These are phyloP conservation scores for Aurelia sp. DNA, from an alignment of 30 jellyfish, hydroid and myxozoan genomes.

Conservation along the genomic window DNA sequence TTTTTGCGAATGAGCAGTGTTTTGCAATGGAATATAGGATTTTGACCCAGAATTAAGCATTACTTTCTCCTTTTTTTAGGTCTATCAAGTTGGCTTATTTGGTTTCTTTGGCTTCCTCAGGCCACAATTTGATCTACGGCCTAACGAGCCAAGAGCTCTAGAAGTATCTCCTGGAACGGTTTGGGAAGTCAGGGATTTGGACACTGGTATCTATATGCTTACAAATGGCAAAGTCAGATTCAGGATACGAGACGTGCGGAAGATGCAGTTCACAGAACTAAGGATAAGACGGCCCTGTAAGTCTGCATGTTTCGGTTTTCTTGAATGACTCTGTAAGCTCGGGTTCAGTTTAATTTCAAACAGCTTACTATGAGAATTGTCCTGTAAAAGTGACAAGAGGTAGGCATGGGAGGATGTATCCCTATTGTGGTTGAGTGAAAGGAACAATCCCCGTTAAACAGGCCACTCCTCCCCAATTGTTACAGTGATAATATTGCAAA, in stretches of 20 bases:
- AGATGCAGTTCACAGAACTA: conserved; percentile 28
- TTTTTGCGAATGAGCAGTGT: no score
- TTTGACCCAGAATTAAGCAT: no score
- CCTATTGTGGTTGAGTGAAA: no score
- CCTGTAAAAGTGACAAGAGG: no score
- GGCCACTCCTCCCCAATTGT: no score
- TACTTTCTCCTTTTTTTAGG: neutral
- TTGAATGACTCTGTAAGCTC: no score
- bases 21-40: no score
- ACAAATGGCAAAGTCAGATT: conserved; percentile 63
- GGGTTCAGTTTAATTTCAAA: no score
- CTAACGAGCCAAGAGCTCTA: conserved; percentile 83
- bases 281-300: conserved; percentile 49
- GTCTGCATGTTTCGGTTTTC: neutral
- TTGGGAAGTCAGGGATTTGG: conserved; percentile 77
- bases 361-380: no score
- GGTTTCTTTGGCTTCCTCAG: conserved; percentile 7
- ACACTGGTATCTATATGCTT: conserved; percentile 55
- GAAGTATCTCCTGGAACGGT: conserved; percentile 63
- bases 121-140: conserved; percentile 75
- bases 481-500: no score
- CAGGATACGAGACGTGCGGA: neutral
- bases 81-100: conserved; percentile 26
- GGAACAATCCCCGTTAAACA: no score
- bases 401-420: no score